Evolutionary conservation across 2,113 vertebrate genomes (phyloP).

Genomic region (Gopherus evgoodei): DNA sequence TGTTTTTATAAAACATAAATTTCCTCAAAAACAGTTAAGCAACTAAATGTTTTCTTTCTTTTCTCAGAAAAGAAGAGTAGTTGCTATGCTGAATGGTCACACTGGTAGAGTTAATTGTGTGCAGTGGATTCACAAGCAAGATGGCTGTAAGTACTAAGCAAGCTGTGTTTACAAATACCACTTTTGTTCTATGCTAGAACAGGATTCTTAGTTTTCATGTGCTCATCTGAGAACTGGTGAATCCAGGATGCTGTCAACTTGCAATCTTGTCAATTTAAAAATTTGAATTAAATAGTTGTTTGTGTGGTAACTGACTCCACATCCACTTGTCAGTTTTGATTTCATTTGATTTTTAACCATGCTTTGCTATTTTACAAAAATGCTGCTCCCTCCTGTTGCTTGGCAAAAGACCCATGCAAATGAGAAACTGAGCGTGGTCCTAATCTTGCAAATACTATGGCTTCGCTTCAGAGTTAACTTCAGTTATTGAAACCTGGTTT

Average conservation of each 20-base stretch:
- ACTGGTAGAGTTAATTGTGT: constrained; percentile 89
- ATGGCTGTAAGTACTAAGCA: constrained; percentile 84
- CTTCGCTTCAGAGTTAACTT: not conserved
- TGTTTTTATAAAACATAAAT: not conserved
- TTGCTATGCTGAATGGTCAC: constrained; percentile 88
- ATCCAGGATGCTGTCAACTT: not conserved
- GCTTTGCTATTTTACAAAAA: not conserved
- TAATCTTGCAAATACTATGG: not conserved
- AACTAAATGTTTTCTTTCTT: not conserved
- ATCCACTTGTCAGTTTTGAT: not conserved
- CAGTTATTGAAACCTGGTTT: not conserved
- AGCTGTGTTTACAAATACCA: not conserved
- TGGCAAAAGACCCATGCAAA: not conserved
- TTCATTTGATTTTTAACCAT: not conserved
- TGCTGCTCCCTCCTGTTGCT: not conserved
- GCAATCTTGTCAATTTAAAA: not conserved
- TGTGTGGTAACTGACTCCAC: not conserved
- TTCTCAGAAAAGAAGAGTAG: constrained; percentile 77
- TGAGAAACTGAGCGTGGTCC: not conserved
- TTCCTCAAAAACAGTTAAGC: not conserved
- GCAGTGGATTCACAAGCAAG: constrained; percentile 86
- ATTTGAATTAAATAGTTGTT: not conserved
- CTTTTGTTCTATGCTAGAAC: not conserved
- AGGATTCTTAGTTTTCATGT: not conserved
- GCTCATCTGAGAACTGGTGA: not conserved